A percentile compares a stretch with the other conserved stretches of the same genome.
phyloP scores from a whole-genome alignment of 2,888 invertebrate genomes.

The Chymomyza caudatula region DNA sequence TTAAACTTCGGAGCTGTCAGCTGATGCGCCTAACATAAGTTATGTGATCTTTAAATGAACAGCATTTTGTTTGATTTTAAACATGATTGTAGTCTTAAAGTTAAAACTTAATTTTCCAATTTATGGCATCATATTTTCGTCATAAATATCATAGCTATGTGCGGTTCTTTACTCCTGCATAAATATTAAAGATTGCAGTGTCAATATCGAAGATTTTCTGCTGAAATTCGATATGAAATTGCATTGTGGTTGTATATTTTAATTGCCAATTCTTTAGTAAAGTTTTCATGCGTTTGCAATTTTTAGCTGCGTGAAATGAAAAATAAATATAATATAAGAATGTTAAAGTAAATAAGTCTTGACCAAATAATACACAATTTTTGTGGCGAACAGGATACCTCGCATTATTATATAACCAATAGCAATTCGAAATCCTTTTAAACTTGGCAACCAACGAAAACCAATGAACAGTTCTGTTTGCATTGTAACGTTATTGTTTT shows the following conservation, averaged over 20 bases:
- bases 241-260: background rate
- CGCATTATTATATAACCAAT: no score
- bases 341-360: background rate
- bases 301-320: background rate
- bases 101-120: background rate
- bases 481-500: no score
- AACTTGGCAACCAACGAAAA: no score
- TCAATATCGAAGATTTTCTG: background rate
- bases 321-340: background rate
- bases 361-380: no score
- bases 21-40: no score
- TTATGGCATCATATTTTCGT: no score
- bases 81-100: background rate
- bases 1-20: background rate
- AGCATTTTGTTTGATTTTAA: background rate
- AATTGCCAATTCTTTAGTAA: background rate
- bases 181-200: background rate
- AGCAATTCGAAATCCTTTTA: no score
- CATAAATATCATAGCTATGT: background rate
- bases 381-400: no score
- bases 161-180: background rate
- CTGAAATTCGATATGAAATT: background rate
- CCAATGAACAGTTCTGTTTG: no score
- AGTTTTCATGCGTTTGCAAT: background rate
- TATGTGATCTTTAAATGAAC: background rate